A percentile compares a stretch with the other conserved stretches of the same genome.
Evolutionary conservation across 2,888 invertebrate genomes (phyloP).

Genomic region (Campopleginae sp.): DNA sequence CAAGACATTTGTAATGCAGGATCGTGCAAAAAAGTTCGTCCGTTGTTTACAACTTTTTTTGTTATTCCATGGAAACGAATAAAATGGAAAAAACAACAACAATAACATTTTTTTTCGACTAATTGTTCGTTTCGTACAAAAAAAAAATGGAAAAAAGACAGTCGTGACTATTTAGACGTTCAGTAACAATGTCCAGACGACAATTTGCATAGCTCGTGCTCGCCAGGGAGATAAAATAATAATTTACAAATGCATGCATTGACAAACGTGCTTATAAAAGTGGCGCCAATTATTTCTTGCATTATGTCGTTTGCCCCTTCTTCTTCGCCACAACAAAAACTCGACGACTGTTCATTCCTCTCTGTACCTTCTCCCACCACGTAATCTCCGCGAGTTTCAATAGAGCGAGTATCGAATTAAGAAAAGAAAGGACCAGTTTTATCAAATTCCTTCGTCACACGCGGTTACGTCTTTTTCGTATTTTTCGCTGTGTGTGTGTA

Average conservation of each 20-base stretch:
- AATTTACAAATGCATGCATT: slow-evolving; percentile 31
- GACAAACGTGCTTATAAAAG: slow-evolving; percentile 36
- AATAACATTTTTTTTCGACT: slow-evolving; percentile 4
- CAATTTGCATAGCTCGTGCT: slow-evolving; percentile 19
- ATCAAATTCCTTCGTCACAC: neutral
- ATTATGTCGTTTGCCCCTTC: slow-evolving; percentile 31
- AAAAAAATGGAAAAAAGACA: slow-evolving; percentile 1
- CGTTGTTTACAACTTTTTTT: slow-evolving; percentile 7
- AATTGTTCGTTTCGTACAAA: neutral
- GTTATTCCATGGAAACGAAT: neutral
- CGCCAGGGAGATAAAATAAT: slow-evolving; percentile 23
- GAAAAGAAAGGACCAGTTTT: slow-evolving; percentile 43
- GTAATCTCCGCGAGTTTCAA: neutral
- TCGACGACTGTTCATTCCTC: neutral
- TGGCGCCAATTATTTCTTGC: slow-evolving; percentile 43
- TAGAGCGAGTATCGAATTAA: slow-evolving; percentile 25
- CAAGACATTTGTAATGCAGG: slow-evolving; percentile 33
- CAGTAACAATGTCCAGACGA: slow-evolving; percentile 13
- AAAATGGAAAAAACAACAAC: slow-evolving; percentile 3
- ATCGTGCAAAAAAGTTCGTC: slow-evolving; percentile 10
- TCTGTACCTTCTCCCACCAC: neutral
- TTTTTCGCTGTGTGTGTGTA: neutral
- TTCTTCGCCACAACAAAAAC: slow-evolving; percentile 22
- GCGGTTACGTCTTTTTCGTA: neutral
- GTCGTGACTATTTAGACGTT: neutral